Conservation (phyloP, 2,888 invertebrate species). For the Drosophila pegasa region DNA sequence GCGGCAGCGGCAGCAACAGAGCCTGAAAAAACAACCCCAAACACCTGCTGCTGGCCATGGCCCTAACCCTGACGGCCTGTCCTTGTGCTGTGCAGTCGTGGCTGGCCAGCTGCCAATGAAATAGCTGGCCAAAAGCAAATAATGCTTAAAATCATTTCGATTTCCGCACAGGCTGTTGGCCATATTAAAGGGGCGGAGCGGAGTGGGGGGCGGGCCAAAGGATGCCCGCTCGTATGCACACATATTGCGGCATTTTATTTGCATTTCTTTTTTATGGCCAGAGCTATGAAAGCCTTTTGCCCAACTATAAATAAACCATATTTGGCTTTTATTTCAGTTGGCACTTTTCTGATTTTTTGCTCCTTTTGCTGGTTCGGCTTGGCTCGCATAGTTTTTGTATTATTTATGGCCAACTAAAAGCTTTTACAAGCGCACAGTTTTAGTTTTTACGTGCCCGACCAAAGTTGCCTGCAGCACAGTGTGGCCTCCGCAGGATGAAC, state of each 20-base stretch:
- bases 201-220: constrained; percentile 17
- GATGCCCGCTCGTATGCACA: constrained; percentile 22
- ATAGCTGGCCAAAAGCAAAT: constrained; percentile 71
- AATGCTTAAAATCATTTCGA: constrained; percentile 75
- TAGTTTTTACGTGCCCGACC: constrained; percentile 68
- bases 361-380: constrained; percentile 5
- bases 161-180: constrained; percentile 44
- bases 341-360: constrained; percentile 12
- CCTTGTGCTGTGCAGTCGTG: constrained; percentile 16
- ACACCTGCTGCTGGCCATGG: constrained; percentile 69
- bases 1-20: neutral
- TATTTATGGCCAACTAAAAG: constrained; percentile 76
- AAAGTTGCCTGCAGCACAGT: constrained; percentile 32
- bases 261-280: constrained; percentile 55
- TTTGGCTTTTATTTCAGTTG: constrained; percentile 54
- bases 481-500: constrained; percentile 14
- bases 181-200: constrained; percentile 35
- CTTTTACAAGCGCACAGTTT: constrained; percentile 70
- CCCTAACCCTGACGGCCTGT: constrained; percentile 31
- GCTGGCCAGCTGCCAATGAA: constrained; percentile 74
- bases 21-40: constrained; percentile 27
- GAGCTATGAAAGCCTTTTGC: constrained; percentile 12
- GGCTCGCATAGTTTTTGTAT: constrained; percentile 69
- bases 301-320: constrained; percentile 68
- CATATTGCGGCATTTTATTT: constrained; percentile 59